A percentile compares a stretch with the other conserved stretches of the same genome.
phyloP scores from a whole-genome alignment of 2,797 vertebrate genomes.

The Synanceia verrucosa region DNA sequence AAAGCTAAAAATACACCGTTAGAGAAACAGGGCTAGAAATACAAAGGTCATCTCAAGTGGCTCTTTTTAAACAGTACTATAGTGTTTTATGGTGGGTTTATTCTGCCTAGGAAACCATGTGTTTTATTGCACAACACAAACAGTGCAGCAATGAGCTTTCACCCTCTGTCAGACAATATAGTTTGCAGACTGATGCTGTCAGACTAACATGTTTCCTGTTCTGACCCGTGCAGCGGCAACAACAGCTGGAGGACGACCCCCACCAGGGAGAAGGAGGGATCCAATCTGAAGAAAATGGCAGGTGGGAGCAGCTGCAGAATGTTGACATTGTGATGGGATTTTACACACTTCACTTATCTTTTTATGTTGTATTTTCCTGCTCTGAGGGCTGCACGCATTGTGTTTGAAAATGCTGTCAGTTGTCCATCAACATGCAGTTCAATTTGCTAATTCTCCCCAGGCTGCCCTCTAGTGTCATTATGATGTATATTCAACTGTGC shows the following conservation, averaged over 20 bases:
- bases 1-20: not conserved
- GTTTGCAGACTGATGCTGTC: not conserved
- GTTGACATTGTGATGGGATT: not conserved
- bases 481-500: not conserved
- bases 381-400: not conserved
- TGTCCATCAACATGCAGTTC: no score
- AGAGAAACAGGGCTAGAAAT: not conserved
- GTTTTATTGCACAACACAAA: conserved; percentile 13
- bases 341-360: not conserved
- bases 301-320: conserved; percentile 59
- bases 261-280: conserved; percentile 63
- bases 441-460: not conserved
- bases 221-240: conserved; percentile 54
- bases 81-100: not conserved
- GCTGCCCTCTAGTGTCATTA: conserved; percentile 39
- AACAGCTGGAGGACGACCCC: conserved; percentile 51
- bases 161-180: conserved; percentile 3
- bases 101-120: not conserved
- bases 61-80: not conserved
- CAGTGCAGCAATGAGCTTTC: conserved; percentile 15
- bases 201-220: conserved; percentile 20
- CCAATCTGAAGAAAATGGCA: conserved; percentile 83
- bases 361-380: not conserved
- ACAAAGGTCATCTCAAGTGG: not conserved
- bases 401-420: not conserved